These are phyloP conservation scores for Pyrocephalus nanus DNA, from an alignment of 2,797 vertebrate genomes.

Conservation along the genomic window DNA sequence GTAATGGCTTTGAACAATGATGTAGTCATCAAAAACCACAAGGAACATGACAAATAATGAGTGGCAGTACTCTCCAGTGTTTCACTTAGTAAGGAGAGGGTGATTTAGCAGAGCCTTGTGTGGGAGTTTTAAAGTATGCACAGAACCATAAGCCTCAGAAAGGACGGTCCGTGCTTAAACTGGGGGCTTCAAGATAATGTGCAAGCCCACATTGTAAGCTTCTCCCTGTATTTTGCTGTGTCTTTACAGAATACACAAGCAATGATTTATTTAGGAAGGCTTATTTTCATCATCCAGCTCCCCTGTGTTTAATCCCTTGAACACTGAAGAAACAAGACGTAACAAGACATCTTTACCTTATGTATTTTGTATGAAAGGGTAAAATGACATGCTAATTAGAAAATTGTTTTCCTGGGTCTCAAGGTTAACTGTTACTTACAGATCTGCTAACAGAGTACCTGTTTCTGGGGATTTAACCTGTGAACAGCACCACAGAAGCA, in stretches of 20 bases:
- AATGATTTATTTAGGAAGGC: background rate
- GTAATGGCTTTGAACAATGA: constrained; percentile 41
- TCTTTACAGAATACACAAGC: background rate
- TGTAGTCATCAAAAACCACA: constrained; percentile 9
- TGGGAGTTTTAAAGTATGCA: constrained; percentile 20
- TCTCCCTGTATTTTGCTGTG: background rate
- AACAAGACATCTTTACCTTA: background rate
- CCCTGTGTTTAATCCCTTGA: background rate
- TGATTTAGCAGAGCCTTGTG: constrained; percentile 37
- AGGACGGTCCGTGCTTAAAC: background rate
- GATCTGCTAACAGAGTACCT: background rate
- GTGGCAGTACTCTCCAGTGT: constrained; percentile 37
- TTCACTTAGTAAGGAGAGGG: constrained; percentile 35
- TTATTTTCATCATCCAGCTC: background rate
- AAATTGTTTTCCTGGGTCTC: background rate
- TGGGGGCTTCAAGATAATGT: background rate
- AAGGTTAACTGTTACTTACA: background rate
- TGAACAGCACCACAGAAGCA: background rate
- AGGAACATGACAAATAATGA: constrained; percentile 32
- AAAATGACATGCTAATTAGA: background rate
- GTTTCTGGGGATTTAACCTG: background rate
- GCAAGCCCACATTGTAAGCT: background rate
- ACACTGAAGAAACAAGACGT: background rate
- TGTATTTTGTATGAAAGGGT: background rate
- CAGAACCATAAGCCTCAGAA: background rate